Conservation (phyloP, 2,113 vertebrate species). For the Xiphias gladius region DNA sequence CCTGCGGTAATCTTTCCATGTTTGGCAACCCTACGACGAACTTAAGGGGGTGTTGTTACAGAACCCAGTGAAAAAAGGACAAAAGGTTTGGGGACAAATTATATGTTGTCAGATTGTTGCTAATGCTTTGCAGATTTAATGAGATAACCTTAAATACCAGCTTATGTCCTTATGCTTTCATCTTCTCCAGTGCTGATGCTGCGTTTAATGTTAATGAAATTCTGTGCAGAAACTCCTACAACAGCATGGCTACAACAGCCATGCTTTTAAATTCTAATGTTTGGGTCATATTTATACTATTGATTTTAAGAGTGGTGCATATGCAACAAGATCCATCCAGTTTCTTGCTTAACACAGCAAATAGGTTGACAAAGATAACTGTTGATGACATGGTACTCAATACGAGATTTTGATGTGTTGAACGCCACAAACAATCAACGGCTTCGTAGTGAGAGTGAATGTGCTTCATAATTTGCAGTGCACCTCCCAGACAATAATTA, state of each 20-base stretch:
- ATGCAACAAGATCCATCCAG: slow-evolving; percentile 33
- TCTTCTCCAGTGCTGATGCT: slow-evolving; percentile 20
- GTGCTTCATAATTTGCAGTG: slow-evolving; percentile 41
- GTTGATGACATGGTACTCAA: slow-evolving; percentile 46
- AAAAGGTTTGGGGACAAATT: slow-evolving; percentile 25
- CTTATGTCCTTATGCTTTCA: slow-evolving; percentile 32
- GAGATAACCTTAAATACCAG: slow-evolving; percentile 49
- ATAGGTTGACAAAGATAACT: slow-evolving; percentile 28
- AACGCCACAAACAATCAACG: slow-evolving; percentile 47
- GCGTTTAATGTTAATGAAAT: slow-evolving; percentile 16
- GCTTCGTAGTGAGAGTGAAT: slow-evolving; percentile 14
- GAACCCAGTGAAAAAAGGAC: slow-evolving; percentile 12
- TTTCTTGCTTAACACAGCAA: slow-evolving; percentile 63
- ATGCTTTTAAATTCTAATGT: background rate
- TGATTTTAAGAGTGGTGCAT: slow-evolving; percentile 44
- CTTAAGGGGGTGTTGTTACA: slow-evolving; percentile 6
- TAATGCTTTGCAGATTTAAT: slow-evolving; percentile 45
- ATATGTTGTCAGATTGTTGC: slow-evolving; percentile 18
- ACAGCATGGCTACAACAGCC: background rate
- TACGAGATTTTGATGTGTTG: slow-evolving; percentile 38
- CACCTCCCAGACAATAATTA: slow-evolving; percentile 50
- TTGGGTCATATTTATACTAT: slow-evolving; percentile 42
- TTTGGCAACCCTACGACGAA: slow-evolving; percentile 32
- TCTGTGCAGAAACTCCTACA: background rate
- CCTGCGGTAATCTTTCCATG: slow-evolving; percentile 54